phyloP scores from a whole-genome alignment of 2,888 invertebrate species.

The Brachyopa scutellaris region DNA sequence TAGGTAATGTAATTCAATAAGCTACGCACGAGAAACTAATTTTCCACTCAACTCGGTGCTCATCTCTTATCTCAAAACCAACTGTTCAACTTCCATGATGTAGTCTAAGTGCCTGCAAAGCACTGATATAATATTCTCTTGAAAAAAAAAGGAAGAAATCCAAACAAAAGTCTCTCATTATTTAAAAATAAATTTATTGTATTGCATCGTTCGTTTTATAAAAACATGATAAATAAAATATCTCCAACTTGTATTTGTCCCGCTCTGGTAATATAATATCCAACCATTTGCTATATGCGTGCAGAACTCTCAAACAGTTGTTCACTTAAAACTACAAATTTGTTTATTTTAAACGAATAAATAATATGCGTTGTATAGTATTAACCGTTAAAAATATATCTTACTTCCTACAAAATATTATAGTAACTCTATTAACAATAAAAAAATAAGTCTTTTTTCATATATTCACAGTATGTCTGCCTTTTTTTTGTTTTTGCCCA shows the following conservation, averaged over 20 bases:
- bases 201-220: constrained; percentile 63
- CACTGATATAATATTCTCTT: no score
- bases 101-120: neutral
- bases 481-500: constrained; percentile 71
- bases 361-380: constrained; percentile 42
- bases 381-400: constrained; percentile 31
- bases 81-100: neutral
- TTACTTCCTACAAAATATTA: constrained; percentile 56
- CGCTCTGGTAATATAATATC: constrained; percentile 2
- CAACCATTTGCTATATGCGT: constrained; percentile 10
- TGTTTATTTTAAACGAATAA: constrained; percentile 16
- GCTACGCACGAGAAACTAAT: constrained; percentile 1
- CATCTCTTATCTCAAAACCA: neutral
- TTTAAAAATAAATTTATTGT: constrained; percentile 64
- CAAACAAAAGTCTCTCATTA: neutral
- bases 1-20: constrained; percentile 27
- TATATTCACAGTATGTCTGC: constrained; percentile 78
- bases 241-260: constrained; percentile 39
- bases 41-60: neutral
- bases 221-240: constrained; percentile 64
- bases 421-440: constrained; percentile 67
- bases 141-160: neutral
- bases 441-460: constrained; percentile 79
- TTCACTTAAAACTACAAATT: constrained; percentile 1
- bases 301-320: constrained; percentile 49